Evolutionary conservation across 2,888 invertebrate species (phyloP), one percentile per base, ranked within the genome.

Genomic region (Physocephala rufipes): DNA sequence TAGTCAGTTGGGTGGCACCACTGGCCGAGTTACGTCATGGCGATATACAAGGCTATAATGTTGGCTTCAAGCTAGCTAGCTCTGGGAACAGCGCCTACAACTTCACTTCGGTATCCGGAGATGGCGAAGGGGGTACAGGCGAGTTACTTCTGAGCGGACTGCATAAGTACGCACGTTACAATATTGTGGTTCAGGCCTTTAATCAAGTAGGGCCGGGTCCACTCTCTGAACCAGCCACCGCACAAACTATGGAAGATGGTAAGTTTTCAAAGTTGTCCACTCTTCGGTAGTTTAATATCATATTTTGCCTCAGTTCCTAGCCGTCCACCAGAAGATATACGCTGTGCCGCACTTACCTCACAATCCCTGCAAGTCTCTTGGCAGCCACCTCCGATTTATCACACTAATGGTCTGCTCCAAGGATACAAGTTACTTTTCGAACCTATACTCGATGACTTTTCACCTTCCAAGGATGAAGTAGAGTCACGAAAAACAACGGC

Each of bases 361-460:
- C 91, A 92, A 79, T 92, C 92, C 9, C 86, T 94, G 70, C 92
- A 93, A 87, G 90, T 94, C 24, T 91, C 92, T 65, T 94, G 94
- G 94, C 91, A 93, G 75, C 92, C 93, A 16, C 92, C 93, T 0
- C 91, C 93, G 51, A 89, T 89, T 47, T 89, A 90, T 76, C 90
- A 92, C 73, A 90, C 91, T 71, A 93, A 94, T 79, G 94, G 94
- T 2, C 88, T 93, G 64, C 87, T 94, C 72, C 92, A 92, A 82
- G 94, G 94, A 3, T 92, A 92, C 81, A 91, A 91, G 82, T 84
- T 92, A 9, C 89, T 90, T 71, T 92, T 91, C 81, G 92, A 90
- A 83, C 91, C 89, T 43, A 89, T 91, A 62, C 83, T 90, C 70
- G 89, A 90, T 72, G 90, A 91, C 73, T 84, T 87, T 55, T 78